Percentiles rank a stretch among this genome's conserved stretches.
Evolutionary conservation across 2,888 invertebrate genomes (phyloP).

Genomic region (Cerastis rubricosa): DNA sequence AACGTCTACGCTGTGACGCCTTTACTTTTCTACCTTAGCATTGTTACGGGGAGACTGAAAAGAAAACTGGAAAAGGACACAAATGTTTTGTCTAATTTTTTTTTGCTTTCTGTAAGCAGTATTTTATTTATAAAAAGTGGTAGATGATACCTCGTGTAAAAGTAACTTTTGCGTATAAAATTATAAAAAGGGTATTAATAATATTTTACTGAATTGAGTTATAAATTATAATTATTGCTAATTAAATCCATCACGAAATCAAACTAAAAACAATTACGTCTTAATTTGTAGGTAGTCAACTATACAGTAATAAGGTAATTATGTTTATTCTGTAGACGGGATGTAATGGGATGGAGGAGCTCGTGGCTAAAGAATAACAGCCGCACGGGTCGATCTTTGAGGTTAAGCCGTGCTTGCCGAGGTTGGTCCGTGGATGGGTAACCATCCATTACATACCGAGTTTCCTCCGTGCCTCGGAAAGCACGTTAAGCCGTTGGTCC

Average conservation of each 20-base stretch:
- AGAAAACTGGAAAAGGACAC: conserved; percentile 24
- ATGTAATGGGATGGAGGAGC: too few relatives aligned
- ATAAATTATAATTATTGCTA: not conserved
- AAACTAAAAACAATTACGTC: not conserved
- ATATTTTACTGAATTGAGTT: not conserved
- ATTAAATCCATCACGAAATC: not conserved
- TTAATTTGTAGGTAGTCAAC: too few relatives aligned
- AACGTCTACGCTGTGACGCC: conserved; percentile 52
- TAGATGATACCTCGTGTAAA: not conserved
- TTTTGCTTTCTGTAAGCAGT: not conserved
- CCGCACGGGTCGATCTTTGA: too few relatives aligned
- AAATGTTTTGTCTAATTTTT: conserved; percentile 28
- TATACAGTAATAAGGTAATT: too few relatives aligned
- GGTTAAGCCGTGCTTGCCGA: too few relatives aligned
- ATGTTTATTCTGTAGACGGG: too few relatives aligned
- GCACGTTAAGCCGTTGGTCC: too few relatives aligned
- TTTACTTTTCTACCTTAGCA: conserved; percentile 30
- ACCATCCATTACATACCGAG: too few relatives aligned
- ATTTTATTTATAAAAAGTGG: too few relatives aligned
- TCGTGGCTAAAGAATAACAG: too few relatives aligned
- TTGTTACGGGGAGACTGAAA: conserved; percentile 43
- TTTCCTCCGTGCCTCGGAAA: too few relatives aligned
- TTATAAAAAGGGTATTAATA: not conserved
- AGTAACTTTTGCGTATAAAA: not conserved
- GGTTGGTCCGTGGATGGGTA: too few relatives aligned